Percentiles rank a stretch among this genome's conserved stretches.
Evolutionary conservation across 2,797 vertebrate species (phyloP).

Genomic region (Sphenopsis melanotis): DNA sequence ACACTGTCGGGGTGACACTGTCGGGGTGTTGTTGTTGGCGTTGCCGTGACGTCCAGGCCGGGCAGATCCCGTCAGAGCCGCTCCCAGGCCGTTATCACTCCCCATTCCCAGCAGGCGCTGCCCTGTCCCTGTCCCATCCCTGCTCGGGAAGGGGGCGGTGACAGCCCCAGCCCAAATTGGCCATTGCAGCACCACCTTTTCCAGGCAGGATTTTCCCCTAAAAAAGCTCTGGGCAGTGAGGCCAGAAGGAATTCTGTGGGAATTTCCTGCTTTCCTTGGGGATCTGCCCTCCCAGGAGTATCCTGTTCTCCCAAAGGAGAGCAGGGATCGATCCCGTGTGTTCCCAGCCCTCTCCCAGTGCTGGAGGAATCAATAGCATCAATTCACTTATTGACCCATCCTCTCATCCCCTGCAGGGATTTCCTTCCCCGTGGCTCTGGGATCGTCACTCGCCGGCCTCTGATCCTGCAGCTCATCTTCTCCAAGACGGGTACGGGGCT

Average conservation of each 20-base stretch:
- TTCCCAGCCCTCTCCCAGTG: background rate
- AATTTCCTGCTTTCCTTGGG: background rate
- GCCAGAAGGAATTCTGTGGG: background rate
- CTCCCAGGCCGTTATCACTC: background rate
- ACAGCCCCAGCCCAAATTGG: rapidly evolving
- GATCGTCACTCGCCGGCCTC: slow-evolving; percentile 93
- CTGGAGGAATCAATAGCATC: rapidly evolving
- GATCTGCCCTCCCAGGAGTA: rapidly evolving
- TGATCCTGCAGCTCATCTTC: slow-evolving; percentile 96
- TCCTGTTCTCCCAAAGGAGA: too few relatives aligned
- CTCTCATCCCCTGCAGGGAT: slow-evolving; percentile 76
- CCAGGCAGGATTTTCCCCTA: background rate
- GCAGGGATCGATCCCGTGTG: rapidly evolving
- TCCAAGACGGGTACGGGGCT: slow-evolving; percentile 84
- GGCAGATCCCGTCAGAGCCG: background rate
- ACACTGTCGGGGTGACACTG: background rate
- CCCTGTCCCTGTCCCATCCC: background rate
- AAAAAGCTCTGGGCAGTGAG: rapidly evolving
- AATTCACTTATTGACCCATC: rapidly evolving
- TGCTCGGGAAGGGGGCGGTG: background rate
- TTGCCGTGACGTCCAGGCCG: background rate
- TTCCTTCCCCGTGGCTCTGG: slow-evolving; percentile 97
- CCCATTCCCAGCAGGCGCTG: rapidly evolving
- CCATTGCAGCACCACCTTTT: rapidly evolving
- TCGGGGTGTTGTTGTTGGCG: background rate